phyloP scores from a whole-genome alignment of 2,888 invertebrate species.

The Melipona bicolor region DNA sequence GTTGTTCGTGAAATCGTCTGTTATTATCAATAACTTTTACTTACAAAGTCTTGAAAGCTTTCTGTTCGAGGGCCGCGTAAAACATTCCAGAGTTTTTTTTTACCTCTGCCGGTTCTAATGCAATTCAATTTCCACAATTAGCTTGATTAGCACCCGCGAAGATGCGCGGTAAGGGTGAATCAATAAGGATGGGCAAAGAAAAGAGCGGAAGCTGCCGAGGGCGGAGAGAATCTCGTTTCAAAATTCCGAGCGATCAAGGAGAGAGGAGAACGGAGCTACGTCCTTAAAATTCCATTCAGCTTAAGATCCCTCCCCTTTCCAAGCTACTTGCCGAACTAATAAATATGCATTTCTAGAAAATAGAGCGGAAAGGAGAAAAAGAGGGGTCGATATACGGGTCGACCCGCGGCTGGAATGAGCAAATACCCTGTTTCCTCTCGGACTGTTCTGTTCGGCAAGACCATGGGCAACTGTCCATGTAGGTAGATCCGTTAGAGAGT shows the following conservation, averaged over 20 bases:
- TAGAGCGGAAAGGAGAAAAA: slow-evolving; percentile 62
- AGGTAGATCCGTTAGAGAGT: slow-evolving; percentile 15
- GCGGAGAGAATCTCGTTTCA: slow-evolving; percentile 28
- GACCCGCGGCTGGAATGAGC: background rate
- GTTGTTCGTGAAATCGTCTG: background rate
- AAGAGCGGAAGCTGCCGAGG: background rate
- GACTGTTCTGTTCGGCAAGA: slow-evolving; percentile 30
- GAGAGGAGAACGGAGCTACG: slow-evolving; percentile 62
- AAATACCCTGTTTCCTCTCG: background rate
- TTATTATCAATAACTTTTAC: too few species aligned
- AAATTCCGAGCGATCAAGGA: slow-evolving; percentile 48
- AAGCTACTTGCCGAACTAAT: slow-evolving; percentile 75
- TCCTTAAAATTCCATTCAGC: slow-evolving; percentile 42
- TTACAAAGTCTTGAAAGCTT: too few species aligned
- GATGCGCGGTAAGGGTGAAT: slow-evolving; percentile 5
- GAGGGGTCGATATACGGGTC: background rate
- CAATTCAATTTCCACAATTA: background rate
- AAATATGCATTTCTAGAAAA: slow-evolving; percentile 80
- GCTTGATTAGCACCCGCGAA: background rate
- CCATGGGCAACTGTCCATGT: slow-evolving; percentile 57
- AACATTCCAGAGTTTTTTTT: background rate
- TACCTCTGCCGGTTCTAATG: too few species aligned
- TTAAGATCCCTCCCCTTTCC: slow-evolving; percentile 71
- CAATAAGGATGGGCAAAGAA: background rate
- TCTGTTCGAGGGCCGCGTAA: too few species aligned